A percentile compares a stretch with the other conserved stretches of the same genome.
Conservation (phyloP, 2,888 invertebrate species). For the Dicyrtomina minuta region DNA sequence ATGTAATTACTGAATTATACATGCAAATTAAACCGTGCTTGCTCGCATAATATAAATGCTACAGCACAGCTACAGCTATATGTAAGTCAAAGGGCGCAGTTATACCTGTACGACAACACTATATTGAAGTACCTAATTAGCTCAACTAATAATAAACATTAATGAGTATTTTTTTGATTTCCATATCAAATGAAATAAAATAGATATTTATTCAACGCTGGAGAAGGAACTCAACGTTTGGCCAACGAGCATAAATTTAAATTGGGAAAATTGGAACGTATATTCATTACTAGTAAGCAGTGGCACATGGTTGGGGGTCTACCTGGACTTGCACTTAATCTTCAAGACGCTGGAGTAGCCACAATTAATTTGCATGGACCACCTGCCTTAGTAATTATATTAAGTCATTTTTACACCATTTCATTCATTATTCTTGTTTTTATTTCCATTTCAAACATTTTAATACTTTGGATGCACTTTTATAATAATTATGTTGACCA, state of each 20-base stretch:
- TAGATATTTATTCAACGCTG: slow-evolving; percentile 90
- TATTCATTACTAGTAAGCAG: slow-evolving; percentile 80
- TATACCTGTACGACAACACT: too few species aligned
- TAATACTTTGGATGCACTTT: slow-evolving; percentile 32
- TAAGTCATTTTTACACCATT: background rate
- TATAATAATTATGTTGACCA: too few species aligned
- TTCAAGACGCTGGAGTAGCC: slow-evolving; percentile 81
- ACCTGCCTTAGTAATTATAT: slow-evolving; percentile 65
- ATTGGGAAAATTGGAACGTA: slow-evolving; percentile 74
- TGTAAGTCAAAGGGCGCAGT: too few species aligned
- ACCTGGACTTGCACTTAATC: slow-evolving; percentile 74
- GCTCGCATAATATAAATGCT: too few species aligned
- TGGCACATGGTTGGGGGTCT: slow-evolving; percentile 88
- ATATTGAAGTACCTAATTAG: too few species aligned
- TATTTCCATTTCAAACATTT: background rate
- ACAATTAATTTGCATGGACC: slow-evolving; percentile 82
- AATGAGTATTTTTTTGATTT: background rate
- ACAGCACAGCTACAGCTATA: too few species aligned
- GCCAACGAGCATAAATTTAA: slow-evolving; percentile 84
- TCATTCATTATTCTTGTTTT: background rate
- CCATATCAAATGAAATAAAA: background rate
- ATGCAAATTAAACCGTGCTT: too few species aligned
- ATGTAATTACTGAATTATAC: too few species aligned
- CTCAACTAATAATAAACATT: too few species aligned
- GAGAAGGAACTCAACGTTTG: slow-evolving; percentile 85